These are phyloP conservation scores for Diachrysia chrysitis DNA, from an alignment of 2,888 invertebrate genomes.

Conservation along the genomic window DNA sequence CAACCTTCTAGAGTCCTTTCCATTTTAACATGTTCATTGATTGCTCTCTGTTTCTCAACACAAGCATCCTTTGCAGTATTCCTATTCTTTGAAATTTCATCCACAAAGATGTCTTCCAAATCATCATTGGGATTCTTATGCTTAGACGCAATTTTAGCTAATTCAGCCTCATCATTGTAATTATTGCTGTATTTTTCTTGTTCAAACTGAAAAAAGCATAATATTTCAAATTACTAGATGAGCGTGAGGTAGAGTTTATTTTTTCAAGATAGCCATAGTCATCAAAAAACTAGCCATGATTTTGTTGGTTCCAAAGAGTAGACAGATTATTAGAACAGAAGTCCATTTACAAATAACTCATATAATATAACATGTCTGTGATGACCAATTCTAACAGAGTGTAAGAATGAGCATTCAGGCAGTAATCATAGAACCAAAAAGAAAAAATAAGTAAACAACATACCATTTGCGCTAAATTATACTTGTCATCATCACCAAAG, in stretches of 20 bases:
- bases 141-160: slow-evolving; percentile 92
- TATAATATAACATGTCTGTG: too few relatives aligned
- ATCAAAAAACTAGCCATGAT: too few relatives aligned
- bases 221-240: too few relatives aligned
- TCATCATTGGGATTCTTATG: slow-evolving; percentile 92
- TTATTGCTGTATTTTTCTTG: slow-evolving; percentile 94
- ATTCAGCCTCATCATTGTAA: slow-evolving; percentile 94
- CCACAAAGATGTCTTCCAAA: slow-evolving; percentile 95
- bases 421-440: slow-evolving; percentile 1
- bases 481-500: slow-evolving; percentile 97
- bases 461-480: slow-evolving; percentile 95
- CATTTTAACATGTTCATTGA: slow-evolving; percentile 92
- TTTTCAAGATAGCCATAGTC: too few relatives aligned
- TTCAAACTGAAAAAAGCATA: slow-evolving; percentile 92
- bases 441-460: slow-evolving; percentile 50
- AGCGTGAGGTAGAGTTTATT: too few relatives aligned
- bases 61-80: slow-evolving; percentile 90
- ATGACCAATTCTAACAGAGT: too few relatives aligned
- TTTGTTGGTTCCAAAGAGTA: too few relatives aligned
- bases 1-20: slow-evolving; percentile 94
- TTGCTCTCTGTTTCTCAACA: slow-evolving; percentile 91
- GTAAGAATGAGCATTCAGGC: too few relatives aligned
- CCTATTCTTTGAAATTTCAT: slow-evolving; percentile 92
- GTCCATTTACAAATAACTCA: too few relatives aligned
- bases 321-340: too few relatives aligned